A percentile compares a stretch with the other conserved stretches of the same genome.
phyloP scores from a whole-genome alignment of 2,888 invertebrate genomes.

The Desoria tigrina region DNA sequence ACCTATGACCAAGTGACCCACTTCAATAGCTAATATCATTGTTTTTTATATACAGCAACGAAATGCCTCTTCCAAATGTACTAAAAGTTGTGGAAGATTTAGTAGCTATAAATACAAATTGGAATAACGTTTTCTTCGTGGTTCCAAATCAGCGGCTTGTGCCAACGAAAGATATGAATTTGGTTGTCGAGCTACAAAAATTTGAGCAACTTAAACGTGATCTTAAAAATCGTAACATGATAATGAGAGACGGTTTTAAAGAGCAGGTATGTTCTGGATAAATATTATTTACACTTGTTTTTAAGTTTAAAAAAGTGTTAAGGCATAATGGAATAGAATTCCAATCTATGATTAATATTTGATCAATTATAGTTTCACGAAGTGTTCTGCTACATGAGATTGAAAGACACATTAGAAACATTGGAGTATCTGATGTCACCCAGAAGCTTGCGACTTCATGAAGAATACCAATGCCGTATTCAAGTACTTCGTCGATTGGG shows the following conservation, averaged over 20 bases:
- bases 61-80: slow-evolving; percentile 32
- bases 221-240: slow-evolving; percentile 12
- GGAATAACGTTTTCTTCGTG: not conserved
- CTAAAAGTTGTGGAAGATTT: slow-evolving; percentile 15
- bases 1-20: not conserved
- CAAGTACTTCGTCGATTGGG: slow-evolving; percentile 73
- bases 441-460: slow-evolving; percentile 80
- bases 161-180: slow-evolving; percentile 26
- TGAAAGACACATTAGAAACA: slow-evolving; percentile 65
- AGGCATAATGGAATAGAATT: no score
- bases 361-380: slow-evolving; percentile 70
- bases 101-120: not conserved
- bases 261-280: slow-evolving; percentile 3
- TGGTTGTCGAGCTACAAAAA: slow-evolving; percentile 22
- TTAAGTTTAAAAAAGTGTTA: no score
- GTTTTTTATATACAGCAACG: no score
- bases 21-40: no score
- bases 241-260: not conserved
- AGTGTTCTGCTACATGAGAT: slow-evolving; percentile 62
- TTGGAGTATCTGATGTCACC: slow-evolving; percentile 78
- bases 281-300: no score
- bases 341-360: no score
- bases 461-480: slow-evolving; percentile 83
- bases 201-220: slow-evolving; percentile 17
- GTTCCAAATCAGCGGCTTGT: slow-evolving; percentile 21